phyloP scores from a whole-genome alignment of 2,888 invertebrate species.

The Microplitis deprimator region DNA sequence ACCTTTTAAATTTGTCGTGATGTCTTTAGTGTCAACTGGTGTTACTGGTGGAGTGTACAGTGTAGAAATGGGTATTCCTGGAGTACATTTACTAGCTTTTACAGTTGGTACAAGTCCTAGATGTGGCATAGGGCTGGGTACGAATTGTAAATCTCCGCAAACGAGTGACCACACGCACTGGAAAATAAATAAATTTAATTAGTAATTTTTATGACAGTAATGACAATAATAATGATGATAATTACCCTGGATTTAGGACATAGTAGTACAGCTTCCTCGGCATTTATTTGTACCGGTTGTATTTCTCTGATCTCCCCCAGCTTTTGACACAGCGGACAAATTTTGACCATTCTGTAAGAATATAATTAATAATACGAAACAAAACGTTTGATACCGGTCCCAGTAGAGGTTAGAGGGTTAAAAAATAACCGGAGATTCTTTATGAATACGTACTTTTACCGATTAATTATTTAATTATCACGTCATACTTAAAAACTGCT shows the following conservation, averaged over 20 bases:
- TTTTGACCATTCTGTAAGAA: slow-evolving; percentile 59
- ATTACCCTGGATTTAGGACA: slow-evolving; percentile 47
- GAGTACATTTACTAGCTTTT: slow-evolving; percentile 33
- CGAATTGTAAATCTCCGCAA: slow-evolving; percentile 41
- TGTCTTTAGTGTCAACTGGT: slow-evolving; percentile 46
- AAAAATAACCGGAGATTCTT: not conserved
- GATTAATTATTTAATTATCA: not conserved
- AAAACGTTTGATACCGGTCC: slow-evolving; percentile 7
- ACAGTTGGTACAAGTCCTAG: slow-evolving; percentile 34
- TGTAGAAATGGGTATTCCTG: slow-evolving; percentile 41
- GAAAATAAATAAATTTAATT: slow-evolving; percentile 16
- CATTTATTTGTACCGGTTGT: slow-evolving; percentile 60
- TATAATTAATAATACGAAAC: slow-evolving; percentile 5
- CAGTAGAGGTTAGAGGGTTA: not conserved
- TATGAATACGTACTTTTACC: not conserved
- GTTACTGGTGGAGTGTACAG: slow-evolving; percentile 57
- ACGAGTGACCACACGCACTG: slow-evolving; percentile 52
- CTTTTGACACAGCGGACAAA: slow-evolving; percentile 62
- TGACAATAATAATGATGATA: not conserved
- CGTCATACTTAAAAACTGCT: not conserved
- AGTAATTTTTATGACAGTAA: not conserved
- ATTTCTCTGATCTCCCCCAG: slow-evolving; percentile 57
- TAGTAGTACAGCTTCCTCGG: slow-evolving; percentile 59
- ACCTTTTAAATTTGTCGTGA: not conserved
- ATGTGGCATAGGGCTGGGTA: slow-evolving; percentile 35